Percentiles rank a stretch among this genome's conserved stretches.
Conservation (phyloP, 2,888 invertebrate genomes). For the Heliconius charithonia region DNA sequence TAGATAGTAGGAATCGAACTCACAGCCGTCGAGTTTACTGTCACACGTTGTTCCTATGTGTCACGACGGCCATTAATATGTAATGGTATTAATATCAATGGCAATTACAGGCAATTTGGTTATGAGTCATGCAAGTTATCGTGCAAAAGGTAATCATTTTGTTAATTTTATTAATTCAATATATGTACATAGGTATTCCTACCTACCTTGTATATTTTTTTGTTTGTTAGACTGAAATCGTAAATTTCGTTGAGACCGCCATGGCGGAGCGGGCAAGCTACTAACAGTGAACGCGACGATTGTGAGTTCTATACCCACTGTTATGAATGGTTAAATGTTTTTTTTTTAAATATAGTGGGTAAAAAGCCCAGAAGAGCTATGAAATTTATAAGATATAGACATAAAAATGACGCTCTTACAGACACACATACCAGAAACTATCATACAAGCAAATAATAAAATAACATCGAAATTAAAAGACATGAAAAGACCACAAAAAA, state of each 20-base stretch:
- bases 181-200: background rate
- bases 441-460: too few relatives aligned
- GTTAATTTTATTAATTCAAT: constrained; percentile 10
- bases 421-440: too few relatives aligned
- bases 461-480: background rate
- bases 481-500: background rate
- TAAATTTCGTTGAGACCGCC: background rate
- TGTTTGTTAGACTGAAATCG: background rate
- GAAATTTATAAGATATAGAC: too few relatives aligned
- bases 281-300: too few relatives aligned
- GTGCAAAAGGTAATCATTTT: constrained; percentile 5
- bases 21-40: background rate
- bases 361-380: too few relatives aligned
- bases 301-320: too few relatives aligned
- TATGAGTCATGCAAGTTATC: constrained; percentile 12
- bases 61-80: background rate
- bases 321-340: too few relatives aligned
- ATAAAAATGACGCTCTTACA: too few relatives aligned
- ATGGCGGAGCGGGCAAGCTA: background rate
- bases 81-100: background rate
- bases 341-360: too few relatives aligned
- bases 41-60: too few relatives aligned
- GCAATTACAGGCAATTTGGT: constrained; percentile 12
- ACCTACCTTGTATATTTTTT: background rate
- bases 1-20: background rate